Evolutionary conservation across 2,888 invertebrate species (phyloP), one percentile per base, ranked within the genome.

Genomic region (Drosophila nr. perissopoda): DNA sequence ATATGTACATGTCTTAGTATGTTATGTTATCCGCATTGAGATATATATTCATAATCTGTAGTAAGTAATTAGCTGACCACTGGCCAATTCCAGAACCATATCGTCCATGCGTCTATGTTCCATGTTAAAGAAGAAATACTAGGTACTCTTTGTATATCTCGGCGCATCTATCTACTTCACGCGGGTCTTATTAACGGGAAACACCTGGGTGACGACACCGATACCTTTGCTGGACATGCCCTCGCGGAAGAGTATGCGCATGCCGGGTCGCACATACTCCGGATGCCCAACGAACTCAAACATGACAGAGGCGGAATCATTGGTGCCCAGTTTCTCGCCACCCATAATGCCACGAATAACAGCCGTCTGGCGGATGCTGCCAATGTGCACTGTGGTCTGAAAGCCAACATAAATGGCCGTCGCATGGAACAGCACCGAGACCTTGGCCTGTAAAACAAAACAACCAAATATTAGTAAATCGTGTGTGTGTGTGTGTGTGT

Each of bases 311-410:
- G 97, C 98, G 8, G 95, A 95, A 88, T 98, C 97, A 81, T 98
- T 98, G 0, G 97, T 97, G 42, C 96, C 93, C 1, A 95, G 90
- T 66, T 92, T 92, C 36, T 92, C 93, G 31, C 92, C 91, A 16
- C 94, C 94, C 94, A 95, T 94, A 74, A 96, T 95, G 25, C 95
- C 97, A 85, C 96, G 95, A 56, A 99, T 96, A 11, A 97, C 96
- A n/a, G 98, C 99, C 0, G 99, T 99, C 93, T 99, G 99, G 0
- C 99, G 94, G 10, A 99, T 97, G 87, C 98, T 99, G 0, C 98
- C 99, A 60, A 99, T 97, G 92, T 99, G 98, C 0, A 99, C 97
- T 0, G 99, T 99, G 27, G 98, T 97, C 93, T 97, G 97, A 92
- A 97, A 97, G 34, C 97, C 97, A 6, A 96, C 95, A 76, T 95